Base-by-base conservation (phyloP, 2,113 vertebrate genomes). In the Poicephalus meyeri region DNA sequence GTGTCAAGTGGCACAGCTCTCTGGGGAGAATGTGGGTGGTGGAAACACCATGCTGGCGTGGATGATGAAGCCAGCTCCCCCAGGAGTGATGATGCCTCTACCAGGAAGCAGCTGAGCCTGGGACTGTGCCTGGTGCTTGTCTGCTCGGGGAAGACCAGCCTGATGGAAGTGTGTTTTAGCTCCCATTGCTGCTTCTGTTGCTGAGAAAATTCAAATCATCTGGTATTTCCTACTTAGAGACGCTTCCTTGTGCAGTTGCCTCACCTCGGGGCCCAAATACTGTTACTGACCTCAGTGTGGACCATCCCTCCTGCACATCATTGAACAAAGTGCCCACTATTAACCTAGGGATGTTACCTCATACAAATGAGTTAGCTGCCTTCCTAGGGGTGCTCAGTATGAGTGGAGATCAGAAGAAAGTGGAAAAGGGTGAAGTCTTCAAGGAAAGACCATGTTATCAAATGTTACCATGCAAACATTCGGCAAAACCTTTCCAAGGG, bases 1-100 rank as follows among this genome's bases (percentile, higher is more conserved):
- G 88, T 4, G 0, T 69, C 82, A 81, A 96, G 86, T 91, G 90
- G 80, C 80, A 69, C 23, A 12, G 65, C 72, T 76, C 73, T 89
- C 88, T 9, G 4, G 86, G 77, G 90, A 96, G 52, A 7, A 5
- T 29, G 73, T 28, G 91, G 55, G 73, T 79, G 83, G 86, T 79
- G 77, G 86, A 71, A 94, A 64, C 0, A 5, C 60, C 15, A 5
- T 0, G 0, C 42, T 94, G 80, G 56, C 0, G 2, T 26, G 71
- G 61, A 42, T 77, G 86, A 39, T 7, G 46, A 66, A 90, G 65
- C 82, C 64, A 42, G 70, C 79, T 91, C 25, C 15, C 42, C 46
- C 50, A 25, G 86, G 69, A 90, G 49, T 0, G 24, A 13, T 0
- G 33, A 25, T n/a, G 16, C 24, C 41, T 87, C 79, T 65, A 39